A percentile compares a stretch with the other conserved stretches of the same genome.
Evolutionary conservation across 1,140 invertebrate species (phyloP).

Genomic region (Trissolcus basalis): DNA sequence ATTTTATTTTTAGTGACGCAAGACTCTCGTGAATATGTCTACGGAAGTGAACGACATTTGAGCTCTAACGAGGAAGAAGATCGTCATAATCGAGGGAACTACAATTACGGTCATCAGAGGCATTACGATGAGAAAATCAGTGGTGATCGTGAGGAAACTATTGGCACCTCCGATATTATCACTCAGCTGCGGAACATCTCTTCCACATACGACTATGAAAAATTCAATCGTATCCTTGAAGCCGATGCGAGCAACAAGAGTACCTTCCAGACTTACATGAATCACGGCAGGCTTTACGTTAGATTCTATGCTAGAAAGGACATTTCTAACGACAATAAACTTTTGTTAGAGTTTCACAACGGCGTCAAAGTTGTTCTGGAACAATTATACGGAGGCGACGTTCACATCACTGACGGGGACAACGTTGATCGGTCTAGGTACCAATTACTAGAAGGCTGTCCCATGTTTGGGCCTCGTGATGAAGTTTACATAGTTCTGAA

Average conservation of each 20-base stretch:
- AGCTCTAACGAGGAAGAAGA: conserved; percentile 47
- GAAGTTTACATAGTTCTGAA: conserved; percentile 63
- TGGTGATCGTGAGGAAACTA: conserved; percentile 64
- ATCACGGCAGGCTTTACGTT: conserved; percentile 61
- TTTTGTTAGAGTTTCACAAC: conserved; percentile 67
- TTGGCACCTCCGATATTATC: conserved; percentile 55
- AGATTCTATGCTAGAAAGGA: conserved; percentile 63
- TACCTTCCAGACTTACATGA: conserved; percentile 39
- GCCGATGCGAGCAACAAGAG: conserved; percentile 46
- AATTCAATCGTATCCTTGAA: conserved; percentile 59
- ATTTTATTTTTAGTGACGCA: conserved; percentile 5
- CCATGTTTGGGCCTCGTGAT: conserved; percentile 57
- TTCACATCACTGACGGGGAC: conserved; percentile 24
- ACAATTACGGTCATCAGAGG: conserved; percentile 37
- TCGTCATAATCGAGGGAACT: conserved; percentile 21
- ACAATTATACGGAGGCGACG: conserved; percentile 56
- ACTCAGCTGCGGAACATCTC: conserved; percentile 60
- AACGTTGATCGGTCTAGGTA: conserved; percentile 43
- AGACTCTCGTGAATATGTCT: conserved; percentile 45
- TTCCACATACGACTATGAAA: conserved; percentile 59
- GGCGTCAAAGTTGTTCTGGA: conserved; percentile 65
- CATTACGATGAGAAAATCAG: conserved; percentile 54
- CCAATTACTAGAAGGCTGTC: conserved; percentile 60
- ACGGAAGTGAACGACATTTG: conserved; percentile 51
- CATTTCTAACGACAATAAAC: conserved; percentile 54